phyloP scores from a whole-genome alignment of 2,888 invertebrate genomes.

The Peribatodes rhomboidaria region DNA sequence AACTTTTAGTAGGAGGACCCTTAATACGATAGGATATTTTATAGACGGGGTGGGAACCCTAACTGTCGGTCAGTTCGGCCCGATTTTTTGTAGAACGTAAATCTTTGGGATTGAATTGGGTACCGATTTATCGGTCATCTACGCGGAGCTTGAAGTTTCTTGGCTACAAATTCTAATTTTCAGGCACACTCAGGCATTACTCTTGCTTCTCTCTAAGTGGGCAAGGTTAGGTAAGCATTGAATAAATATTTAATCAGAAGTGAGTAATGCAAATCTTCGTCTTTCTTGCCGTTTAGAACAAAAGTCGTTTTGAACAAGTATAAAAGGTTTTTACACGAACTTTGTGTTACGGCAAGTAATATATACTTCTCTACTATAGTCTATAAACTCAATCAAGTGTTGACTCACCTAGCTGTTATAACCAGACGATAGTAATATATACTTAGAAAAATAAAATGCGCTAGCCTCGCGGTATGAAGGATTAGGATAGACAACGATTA shows the following conservation, averaged over 20 bases:
- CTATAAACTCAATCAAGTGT: too few relatives aligned
- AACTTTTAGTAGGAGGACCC: conserved; percentile 26
- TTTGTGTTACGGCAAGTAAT: neutral
- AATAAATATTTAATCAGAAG: conserved; percentile 26
- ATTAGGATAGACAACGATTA: too few relatives aligned
- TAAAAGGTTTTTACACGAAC: neutral
- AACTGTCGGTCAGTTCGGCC: conserved; percentile 31
- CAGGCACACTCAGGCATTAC: conserved; percentile 16
- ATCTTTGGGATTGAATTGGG: conserved; percentile 41
- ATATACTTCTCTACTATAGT: too few relatives aligned
- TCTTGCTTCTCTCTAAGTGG: conserved; percentile 6
- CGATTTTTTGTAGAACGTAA: conserved; percentile 35
- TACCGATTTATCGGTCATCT: conserved; percentile 34
- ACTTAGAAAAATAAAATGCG: too few relatives aligned
- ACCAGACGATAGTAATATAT: too few relatives aligned
- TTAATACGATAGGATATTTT: conserved; percentile 32
- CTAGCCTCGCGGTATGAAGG: too few relatives aligned
- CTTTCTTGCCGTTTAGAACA: conserved; percentile 10
- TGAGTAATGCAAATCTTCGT: conserved; percentile 16
- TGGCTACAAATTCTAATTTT: conserved; percentile 32
- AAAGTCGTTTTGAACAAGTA: conserved; percentile 8
- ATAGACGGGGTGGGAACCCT: conserved; percentile 34
- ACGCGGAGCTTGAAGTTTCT: conserved; percentile 22
- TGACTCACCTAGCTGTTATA: too few relatives aligned
- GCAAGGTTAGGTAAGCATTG: conserved; percentile 18